phyloP scores from a whole-genome alignment of 2,113 vertebrate genomes.

The Tachysurus fulvidraco region DNA sequence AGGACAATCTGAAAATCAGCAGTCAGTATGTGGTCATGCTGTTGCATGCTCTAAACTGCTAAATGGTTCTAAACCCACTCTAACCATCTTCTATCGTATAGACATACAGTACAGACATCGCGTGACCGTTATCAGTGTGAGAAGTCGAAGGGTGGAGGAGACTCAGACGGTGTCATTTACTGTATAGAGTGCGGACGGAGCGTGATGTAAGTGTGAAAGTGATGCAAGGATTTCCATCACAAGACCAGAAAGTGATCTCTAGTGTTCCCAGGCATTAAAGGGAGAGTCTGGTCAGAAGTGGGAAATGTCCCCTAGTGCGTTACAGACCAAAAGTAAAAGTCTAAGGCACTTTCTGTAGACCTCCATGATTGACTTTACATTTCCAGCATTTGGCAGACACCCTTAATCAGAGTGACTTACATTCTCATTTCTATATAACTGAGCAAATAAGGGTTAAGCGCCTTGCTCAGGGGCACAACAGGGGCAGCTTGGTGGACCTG shows the following conservation, averaged over 20 bases:
- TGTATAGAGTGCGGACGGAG: constrained; percentile 28
- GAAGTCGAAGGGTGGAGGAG: constrained; percentile 1
- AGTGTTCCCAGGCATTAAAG: constrained; percentile 10
- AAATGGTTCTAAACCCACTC: background rate
- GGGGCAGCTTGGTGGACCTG: no score
- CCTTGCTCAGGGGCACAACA: no score
- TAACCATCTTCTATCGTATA: background rate
- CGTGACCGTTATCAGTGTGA: constrained; percentile 23
- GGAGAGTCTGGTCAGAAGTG: constrained; percentile 14
- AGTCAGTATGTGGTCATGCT: background rate
- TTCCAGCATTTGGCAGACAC: no score
- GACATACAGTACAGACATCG: background rate
- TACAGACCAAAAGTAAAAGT: no score
- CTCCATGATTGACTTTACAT: background rate
- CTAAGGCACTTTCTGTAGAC: background rate
- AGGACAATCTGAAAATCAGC: background rate
- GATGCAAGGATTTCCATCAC: constrained; percentile 22
- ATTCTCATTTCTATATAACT: no score
- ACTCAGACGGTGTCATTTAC: constrained; percentile 4
- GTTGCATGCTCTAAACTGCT: background rate
- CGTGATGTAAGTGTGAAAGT: constrained; percentile 48
- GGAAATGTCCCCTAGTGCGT: background rate
- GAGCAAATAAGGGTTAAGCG: no score
- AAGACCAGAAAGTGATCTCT: constrained; percentile 1
- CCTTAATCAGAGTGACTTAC: no score